phyloP scores from a whole-genome alignment of 37 sponge, comb jelly and placozoan species.

The Sycon ciliatum region DNA sequence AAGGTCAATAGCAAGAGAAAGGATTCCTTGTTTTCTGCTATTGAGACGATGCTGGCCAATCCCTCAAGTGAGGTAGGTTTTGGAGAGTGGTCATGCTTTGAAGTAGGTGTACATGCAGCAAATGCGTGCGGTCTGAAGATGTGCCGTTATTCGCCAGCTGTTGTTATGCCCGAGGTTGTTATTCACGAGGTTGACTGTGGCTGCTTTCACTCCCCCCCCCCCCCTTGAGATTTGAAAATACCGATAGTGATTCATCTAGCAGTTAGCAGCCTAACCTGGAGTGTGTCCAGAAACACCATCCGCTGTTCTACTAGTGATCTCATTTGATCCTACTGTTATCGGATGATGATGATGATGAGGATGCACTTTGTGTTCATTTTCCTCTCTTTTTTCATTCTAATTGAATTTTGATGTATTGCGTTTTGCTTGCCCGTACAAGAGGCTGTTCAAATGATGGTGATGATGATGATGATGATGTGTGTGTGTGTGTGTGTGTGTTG shows the following conservation, averaged over 20 bases:
- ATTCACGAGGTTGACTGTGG: no score
- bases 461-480: background rate
- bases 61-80: no score
- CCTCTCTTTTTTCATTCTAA: no score
- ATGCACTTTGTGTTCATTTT: background rate
- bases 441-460: background rate
- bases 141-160: no score
- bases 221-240: no score
- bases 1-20: constrained; percentile 27
- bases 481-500: background rate
- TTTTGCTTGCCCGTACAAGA: background rate
- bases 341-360: background rate
- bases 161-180: no score
- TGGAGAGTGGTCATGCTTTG: no score
- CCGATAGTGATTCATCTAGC: background rate
- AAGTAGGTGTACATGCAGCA: no score
- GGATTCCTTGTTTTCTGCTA: background rate
- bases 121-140: no score
- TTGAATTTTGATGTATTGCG: no score
- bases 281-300: background rate
- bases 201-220: no score
- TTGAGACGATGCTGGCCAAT: no score
- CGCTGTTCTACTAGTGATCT: background rate
- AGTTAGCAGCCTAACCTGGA: background rate
- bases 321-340: background rate